These are phyloP conservation scores for Muscicapa comitata DNA, from an alignment of 2,797 vertebrate genomes.

Conservation along the genomic window DNA sequence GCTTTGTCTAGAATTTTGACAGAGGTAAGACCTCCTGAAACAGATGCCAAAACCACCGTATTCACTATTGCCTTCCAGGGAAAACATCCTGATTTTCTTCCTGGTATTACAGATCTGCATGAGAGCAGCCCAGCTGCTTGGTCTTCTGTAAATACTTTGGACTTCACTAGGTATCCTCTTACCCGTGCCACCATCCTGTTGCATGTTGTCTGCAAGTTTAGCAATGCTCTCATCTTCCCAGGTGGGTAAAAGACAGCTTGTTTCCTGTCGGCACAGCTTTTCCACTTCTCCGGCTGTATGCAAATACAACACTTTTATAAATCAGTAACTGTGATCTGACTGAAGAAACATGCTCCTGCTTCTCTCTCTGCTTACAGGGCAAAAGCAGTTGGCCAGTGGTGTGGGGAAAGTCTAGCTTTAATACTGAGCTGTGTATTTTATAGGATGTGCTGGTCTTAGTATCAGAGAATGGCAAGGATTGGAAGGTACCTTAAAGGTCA, in stretches of 20 bases:
- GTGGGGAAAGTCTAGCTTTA: background rate
- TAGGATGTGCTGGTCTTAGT: background rate
- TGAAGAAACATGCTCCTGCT: background rate
- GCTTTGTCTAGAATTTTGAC: background rate
- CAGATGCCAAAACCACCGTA: background rate
- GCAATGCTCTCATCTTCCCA: background rate
- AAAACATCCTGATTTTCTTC: background rate
- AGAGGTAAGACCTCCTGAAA: background rate
- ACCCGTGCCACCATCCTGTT: background rate
- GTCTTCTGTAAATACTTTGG: background rate
- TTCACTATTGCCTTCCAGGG: background rate
- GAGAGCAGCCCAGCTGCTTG: background rate
- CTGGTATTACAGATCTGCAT: background rate
- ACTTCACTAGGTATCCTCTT: background rate
- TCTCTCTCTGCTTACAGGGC: background rate
- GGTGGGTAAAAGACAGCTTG: background rate
- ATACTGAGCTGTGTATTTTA: background rate
- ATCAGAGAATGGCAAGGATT: background rate
- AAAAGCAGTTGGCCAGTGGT: background rate
- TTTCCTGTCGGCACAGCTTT: background rate
- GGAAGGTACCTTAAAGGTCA: background rate
- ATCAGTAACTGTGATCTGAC: background rate
- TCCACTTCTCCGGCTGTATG: background rate
- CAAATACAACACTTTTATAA: background rate
- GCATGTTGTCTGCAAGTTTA: background rate